Conservation (phyloP, 2,888 invertebrate genomes). For the Drosophila bunnanda region DNA sequence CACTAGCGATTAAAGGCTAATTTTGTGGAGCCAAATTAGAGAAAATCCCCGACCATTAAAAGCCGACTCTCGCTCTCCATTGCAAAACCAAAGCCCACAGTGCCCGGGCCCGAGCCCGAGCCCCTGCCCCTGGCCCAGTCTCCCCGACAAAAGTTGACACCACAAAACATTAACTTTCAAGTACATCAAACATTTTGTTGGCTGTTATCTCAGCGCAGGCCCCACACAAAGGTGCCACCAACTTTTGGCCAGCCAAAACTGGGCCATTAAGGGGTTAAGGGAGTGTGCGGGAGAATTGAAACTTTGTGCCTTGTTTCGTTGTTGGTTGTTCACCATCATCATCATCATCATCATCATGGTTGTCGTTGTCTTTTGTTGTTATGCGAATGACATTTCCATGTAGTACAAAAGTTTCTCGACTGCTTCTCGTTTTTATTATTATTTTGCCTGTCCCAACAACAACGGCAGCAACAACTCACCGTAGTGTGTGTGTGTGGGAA, state of each 20-base stretch:
- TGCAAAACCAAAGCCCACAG: slow-evolving; percentile 44
- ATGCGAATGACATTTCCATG: slow-evolving; percentile 80
- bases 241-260: slow-evolving; percentile 57
- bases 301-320: slow-evolving; percentile 75
- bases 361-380: slow-evolving; percentile 56
- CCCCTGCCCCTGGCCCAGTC: not conserved
- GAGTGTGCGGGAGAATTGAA: slow-evolving; percentile 49
- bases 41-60: slow-evolving; percentile 57
- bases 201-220: slow-evolving; percentile 62
- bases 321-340: slow-evolving; percentile 45
- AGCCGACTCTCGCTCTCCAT: slow-evolving; percentile 35
- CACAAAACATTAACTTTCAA: slow-evolving; percentile 69
- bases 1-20: slow-evolving; percentile 56
- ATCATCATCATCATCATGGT: slow-evolving; percentile 34
- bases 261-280: slow-evolving; percentile 28
- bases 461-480: slow-evolving; percentile 2
- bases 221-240: slow-evolving; percentile 74
- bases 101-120: not conserved
- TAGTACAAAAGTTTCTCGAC: slow-evolving; percentile 75
- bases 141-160: slow-evolving; percentile 55
- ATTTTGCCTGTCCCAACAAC: slow-evolving; percentile 25
- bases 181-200: slow-evolving; percentile 80
- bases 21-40: slow-evolving; percentile 59
- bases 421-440: slow-evolving; percentile 69
- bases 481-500: slow-evolving; percentile 69